These are phyloP conservation scores for Numida meleagris DNA, from an alignment of 2,113 vertebrate species.

Conservation along the genomic window DNA sequence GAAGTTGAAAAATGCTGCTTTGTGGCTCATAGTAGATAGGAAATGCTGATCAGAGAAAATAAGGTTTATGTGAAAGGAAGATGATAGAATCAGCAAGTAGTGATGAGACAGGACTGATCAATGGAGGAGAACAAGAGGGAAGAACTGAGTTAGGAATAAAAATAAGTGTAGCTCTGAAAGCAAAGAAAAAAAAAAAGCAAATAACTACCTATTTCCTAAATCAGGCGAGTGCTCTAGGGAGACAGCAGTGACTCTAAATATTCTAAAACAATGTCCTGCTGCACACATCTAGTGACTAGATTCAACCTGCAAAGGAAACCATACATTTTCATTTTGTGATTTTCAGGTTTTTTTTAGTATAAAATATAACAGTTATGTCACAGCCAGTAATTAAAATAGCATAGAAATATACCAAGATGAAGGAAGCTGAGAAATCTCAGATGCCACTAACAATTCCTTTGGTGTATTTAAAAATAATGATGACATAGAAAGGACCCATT, in stretches of 20 bases:
- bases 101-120: not conserved
- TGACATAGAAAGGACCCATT: not conserved
- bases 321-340: not conserved
- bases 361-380: not conserved
- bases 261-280: not conserved
- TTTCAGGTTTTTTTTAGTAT: not conserved
- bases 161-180: rapidly evolving
- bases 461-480: not conserved
- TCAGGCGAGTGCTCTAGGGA: not conserved
- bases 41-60: not conserved
- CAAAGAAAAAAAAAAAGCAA: not conserved
- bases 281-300: not conserved
- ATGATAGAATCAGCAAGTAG: not conserved
- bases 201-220: not conserved
- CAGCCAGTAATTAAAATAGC: not conserved
- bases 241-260: not conserved
- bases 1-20: not conserved
- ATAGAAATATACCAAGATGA: not conserved
- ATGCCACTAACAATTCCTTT: not conserved
- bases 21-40: not conserved
- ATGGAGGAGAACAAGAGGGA: not conserved
- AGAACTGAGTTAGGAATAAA: not conserved
- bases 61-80: not conserved
- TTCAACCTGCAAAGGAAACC: not conserved
- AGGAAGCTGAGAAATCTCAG: not conserved